These are phyloP conservation scores for Otolemur garnettii DNA, from an alignment of 2,113 vertebrate genomes.

Conservation along the genomic window DNA sequence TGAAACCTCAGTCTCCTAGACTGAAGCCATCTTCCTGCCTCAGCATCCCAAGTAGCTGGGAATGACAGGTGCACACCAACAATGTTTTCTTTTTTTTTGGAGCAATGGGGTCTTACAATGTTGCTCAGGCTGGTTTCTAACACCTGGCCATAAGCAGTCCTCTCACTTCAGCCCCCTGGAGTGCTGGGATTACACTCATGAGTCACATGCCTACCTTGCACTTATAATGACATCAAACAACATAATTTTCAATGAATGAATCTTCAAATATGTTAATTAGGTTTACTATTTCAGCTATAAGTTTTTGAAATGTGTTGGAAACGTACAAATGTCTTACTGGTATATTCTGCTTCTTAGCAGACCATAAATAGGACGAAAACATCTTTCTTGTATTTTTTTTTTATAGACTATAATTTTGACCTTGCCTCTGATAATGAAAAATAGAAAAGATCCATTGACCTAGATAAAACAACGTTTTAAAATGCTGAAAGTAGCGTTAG, in stretches of 20 bases:
- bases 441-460: constrained; percentile 20
- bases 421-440: constrained; percentile 39
- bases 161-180: no score
- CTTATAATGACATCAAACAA: background rate
- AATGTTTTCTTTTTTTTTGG: no score
- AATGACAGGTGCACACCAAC: no score
- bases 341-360: background rate
- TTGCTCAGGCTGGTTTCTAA: no score
- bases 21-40: no score
- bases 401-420: constrained; percentile 39
- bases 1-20: no score
- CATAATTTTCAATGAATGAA: background rate
- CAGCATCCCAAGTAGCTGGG: no score
- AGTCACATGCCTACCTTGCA: no score
- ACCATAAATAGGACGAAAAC: background rate
- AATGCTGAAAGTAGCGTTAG: background rate
- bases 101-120: no score
- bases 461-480: constrained; percentile 40
- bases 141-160: no score
- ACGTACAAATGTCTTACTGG: background rate
- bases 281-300: background rate
- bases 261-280: background rate
- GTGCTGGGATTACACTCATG: no score
- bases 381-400: constrained; percentile 27
- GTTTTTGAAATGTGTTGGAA: constrained; percentile 19